Percentiles rank a stretch among this genome's conserved stretches.
phyloP scores from a whole-genome alignment of 2,113 vertebrate genomes.

The Amblyopsis rosae region DNA sequence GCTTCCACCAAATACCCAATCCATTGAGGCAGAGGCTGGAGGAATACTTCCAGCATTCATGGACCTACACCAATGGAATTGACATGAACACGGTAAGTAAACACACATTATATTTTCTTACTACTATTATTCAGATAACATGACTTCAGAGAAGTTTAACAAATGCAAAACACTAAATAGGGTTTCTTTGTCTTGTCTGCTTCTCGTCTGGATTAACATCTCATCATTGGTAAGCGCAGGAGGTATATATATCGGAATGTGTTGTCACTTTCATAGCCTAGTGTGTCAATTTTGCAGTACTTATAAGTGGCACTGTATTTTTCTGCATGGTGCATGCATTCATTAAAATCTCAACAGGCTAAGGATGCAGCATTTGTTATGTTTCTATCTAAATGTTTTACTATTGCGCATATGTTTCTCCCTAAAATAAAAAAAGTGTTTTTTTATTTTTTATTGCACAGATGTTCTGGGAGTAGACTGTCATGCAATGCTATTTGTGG shows the following conservation, averaged over 20 bases:
- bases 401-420: too few species aligned
- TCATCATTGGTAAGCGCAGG: slow-evolving; percentile 94
- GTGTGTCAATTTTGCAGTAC: background rate
- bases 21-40: slow-evolving; percentile 94
- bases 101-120: background rate
- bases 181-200: slow-evolving; percentile 89
- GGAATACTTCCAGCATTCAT: slow-evolving; percentile 98
- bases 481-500: background rate
- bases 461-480: background rate
- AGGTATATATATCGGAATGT: slow-evolving; percentile 83
- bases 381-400: too few species aligned
- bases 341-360: too few species aligned
- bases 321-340: background rate
- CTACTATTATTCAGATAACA: background rate
- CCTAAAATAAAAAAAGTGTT: too few species aligned
- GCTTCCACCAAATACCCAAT: slow-evolving; percentile 98
- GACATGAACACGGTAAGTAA: slow-evolving; percentile 97
- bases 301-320: background rate
- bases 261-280: slow-evolving; percentile 27
- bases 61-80: slow-evolving; percentile 99
- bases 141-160: background rate
- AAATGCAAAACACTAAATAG: slow-evolving; percentile 80
- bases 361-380: too few species aligned
- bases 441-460: too few species aligned
- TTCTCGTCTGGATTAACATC: slow-evolving; percentile 88